phyloP scores from a whole-genome alignment of 1,140 invertebrate genomes.

The Trachymyrmex septentrionalis region DNA sequence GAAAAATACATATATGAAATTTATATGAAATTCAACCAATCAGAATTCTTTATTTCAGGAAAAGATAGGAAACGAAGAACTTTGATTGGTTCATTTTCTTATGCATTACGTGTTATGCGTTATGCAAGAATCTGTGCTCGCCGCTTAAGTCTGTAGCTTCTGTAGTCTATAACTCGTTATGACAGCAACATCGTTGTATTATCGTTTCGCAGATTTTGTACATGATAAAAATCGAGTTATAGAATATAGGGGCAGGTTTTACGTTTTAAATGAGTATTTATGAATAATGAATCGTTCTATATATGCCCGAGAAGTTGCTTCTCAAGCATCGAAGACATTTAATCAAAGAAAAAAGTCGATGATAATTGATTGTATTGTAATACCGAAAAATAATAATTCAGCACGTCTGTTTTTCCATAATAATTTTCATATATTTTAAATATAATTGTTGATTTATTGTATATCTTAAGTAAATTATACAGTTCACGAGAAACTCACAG shows the following conservation, averaged over 20 bases:
- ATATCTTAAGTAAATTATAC: conserved; percentile 32
- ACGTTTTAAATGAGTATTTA: conserved; percentile 4
- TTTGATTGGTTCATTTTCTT: too few species aligned
- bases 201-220: too few species aligned
- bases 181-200: too few species aligned
- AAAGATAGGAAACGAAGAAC: too few species aligned
- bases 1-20: too few species aligned
- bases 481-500: neutral
- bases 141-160: too few species aligned
- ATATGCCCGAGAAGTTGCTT: conserved; percentile 26
- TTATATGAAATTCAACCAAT: too few species aligned
- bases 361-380: conserved; percentile 21
- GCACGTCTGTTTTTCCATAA: conserved; percentile 46
- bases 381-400: conserved; percentile 59
- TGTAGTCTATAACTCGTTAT: too few species aligned
- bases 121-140: too few species aligned
- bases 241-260: neutral
- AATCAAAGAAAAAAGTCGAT: conserved; percentile 14
- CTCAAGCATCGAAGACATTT: conserved; percentile 27
- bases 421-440: neutral
- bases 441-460: conserved; percentile 45
- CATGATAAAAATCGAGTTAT: too few species aligned
- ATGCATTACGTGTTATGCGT: too few species aligned
- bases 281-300: conserved; percentile 20
- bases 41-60: too few species aligned